phyloP scores from a whole-genome alignment of 2,888 invertebrate species.

The Chrysotoxum bicinctum region DNA sequence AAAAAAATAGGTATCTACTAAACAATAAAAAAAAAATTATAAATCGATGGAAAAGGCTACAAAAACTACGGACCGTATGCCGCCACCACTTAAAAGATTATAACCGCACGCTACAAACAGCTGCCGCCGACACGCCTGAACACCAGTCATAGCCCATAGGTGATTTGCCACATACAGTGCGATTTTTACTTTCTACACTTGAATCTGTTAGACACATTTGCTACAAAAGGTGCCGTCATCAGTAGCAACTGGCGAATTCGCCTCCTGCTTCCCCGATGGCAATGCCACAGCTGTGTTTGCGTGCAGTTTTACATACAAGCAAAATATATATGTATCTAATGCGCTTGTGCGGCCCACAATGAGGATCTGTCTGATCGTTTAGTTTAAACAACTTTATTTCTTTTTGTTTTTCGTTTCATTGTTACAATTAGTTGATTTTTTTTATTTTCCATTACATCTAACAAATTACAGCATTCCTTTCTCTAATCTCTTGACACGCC shows the following conservation, averaged over 20 bases:
- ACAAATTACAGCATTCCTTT: constrained; percentile 41
- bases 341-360: neutral
- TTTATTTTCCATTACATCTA: constrained; percentile 26
- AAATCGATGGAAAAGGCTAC: constrained; percentile 49
- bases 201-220: constrained; percentile 42
- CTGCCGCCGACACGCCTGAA: constrained; percentile 50
- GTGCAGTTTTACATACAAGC: neutral
- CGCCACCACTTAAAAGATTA: constrained; percentile 67
- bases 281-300: constrained; percentile 43
- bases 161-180: constrained; percentile 57
- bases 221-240: constrained; percentile 22
- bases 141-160: constrained; percentile 49
- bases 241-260: constrained; percentile 20
- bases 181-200: constrained; percentile 50
- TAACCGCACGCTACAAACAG: constrained; percentile 44
- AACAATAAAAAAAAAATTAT: constrained; percentile 34
- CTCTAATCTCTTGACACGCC: constrained; percentile 40
- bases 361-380: neutral
- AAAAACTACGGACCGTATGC: constrained; percentile 55
- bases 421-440: constrained; percentile 36
- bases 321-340: neutral
- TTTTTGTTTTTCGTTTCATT: constrained; percentile 31
- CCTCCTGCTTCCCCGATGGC: constrained; percentile 17
- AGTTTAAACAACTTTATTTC: constrained; percentile 27
- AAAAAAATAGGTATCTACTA: constrained; percentile 26